A percentile compares a stretch with the other conserved stretches of the same genome.
Evolutionary conservation across 2,888 invertebrate genomes (phyloP).

Genomic region (Thysanoteuthis rhombus): DNA sequence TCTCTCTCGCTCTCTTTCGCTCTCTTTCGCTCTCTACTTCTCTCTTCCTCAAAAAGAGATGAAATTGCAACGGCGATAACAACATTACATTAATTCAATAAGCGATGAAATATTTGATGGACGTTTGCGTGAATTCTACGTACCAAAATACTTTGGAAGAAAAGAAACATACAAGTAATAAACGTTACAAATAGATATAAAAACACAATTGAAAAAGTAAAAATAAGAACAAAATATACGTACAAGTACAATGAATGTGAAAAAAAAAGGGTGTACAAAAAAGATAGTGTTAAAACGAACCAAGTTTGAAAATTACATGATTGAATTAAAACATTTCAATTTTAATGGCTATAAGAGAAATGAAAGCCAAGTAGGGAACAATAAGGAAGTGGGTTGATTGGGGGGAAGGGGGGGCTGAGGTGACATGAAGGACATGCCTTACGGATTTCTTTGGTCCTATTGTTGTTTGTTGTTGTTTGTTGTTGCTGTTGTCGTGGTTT

Average conservation of each 20-base stretch:
- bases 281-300: neutral
- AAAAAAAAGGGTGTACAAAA: neutral
- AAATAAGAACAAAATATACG: neutral
- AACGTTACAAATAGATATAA: neutral
- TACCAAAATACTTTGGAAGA: neutral
- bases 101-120: neutral
- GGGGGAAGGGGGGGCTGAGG: no score
- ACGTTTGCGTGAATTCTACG: neutral
- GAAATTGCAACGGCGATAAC: neutral
- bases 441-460: neutral
- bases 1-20: neutral
- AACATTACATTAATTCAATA: constrained; percentile 12
- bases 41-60: neutral
- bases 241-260: neutral
- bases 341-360: neutral
- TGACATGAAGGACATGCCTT: no score
- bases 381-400: neutral
- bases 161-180: neutral
- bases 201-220: neutral
- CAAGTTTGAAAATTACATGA: neutral
- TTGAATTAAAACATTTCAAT: neutral
- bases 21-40: neutral
- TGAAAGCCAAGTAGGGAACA: neutral
- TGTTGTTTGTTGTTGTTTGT: neutral
- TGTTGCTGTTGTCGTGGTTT: no score